Conservation (phyloP, 2,888 invertebrate genomes). For the Rhamnusium bicolor region DNA sequence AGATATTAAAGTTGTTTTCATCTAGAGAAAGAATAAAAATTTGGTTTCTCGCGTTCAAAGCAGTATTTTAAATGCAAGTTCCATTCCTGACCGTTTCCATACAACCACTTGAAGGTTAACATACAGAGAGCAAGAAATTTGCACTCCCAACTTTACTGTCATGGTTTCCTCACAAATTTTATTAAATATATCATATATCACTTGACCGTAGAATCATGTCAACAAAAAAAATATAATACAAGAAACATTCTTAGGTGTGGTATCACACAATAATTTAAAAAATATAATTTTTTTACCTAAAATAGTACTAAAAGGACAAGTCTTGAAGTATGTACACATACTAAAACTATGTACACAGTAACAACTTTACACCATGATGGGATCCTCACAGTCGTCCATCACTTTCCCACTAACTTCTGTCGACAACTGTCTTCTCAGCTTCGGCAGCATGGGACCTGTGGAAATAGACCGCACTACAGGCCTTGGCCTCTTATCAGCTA, state of each 20-base stretch:
- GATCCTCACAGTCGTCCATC: constrained; percentile 70
- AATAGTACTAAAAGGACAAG: constrained; percentile 37
- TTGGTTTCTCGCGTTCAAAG: background rate
- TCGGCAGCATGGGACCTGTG: constrained; percentile 64
- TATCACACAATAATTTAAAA: constrained; percentile 57
- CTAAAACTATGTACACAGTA: constrained; percentile 15
- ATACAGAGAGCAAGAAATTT: constrained; percentile 33
- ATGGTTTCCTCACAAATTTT: constrained; percentile 34
- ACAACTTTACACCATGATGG: constrained; percentile 69
- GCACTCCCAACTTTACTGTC: constrained; percentile 38
- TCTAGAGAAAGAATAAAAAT: background rate
- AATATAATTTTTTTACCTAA: constrained; percentile 49
- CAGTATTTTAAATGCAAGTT: background rate
- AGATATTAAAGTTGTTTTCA: no score
- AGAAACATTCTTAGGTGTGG: constrained; percentile 52
- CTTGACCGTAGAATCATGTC: constrained; percentile 45
- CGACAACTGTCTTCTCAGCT: constrained; percentile 69
- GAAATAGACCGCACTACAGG: constrained; percentile 69
- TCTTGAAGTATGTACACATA: constrained; percentile 37
- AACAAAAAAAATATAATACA: constrained; percentile 37
- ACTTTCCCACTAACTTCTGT: constrained; percentile 68
- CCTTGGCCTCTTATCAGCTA: constrained; percentile 62
- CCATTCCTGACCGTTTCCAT: constrained; percentile 4
- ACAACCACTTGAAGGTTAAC: constrained; percentile 17
- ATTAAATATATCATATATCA: constrained; percentile 40